phyloP scores from a whole-genome alignment of 1,140 invertebrate genomes.

The Protaetia brevitarsis region DNA sequence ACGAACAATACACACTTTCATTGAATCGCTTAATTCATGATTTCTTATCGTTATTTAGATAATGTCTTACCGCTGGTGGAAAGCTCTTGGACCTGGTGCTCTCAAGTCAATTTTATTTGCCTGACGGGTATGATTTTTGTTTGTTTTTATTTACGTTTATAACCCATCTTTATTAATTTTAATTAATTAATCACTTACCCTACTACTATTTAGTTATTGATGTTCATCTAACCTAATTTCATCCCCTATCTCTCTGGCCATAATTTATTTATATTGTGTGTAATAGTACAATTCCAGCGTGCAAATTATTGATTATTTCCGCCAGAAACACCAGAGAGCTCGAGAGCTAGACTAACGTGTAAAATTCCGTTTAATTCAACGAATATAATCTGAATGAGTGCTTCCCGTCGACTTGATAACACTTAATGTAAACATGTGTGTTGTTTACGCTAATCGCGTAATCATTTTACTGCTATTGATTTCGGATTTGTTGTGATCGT shows the following conservation, averaged over 20 bases:
- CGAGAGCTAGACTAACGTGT: neutral
- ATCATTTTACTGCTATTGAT: neutral
- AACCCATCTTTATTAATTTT: neutral
- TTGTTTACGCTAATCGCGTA: neutral
- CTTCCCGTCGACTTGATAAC: neutral
- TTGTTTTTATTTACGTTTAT: constrained; percentile 1
- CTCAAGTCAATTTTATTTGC: constrained; percentile 15
- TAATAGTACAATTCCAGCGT: neutral
- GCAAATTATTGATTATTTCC: constrained; percentile 16
- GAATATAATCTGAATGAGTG: neutral
- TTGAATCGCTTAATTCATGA: neutral
- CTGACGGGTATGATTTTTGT: constrained; percentile 15
- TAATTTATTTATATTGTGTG: constrained; percentile 9
- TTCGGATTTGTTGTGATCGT: constrained; percentile 12
- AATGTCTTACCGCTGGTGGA: constrained; percentile 20
- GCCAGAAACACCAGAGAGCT: neutral
- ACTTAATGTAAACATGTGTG: neutral
- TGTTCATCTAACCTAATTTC: neutral
- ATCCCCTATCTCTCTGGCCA: neutral
- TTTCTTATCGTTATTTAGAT: constrained; percentile 21
- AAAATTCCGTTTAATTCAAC: neutral
- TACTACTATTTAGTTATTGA: neutral
- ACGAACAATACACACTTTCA: too few relatives aligned
- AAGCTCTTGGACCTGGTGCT: constrained; percentile 16
- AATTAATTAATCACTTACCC: neutral